phyloP scores from a whole-genome alignment of 2,113 vertebrate genomes.

The Melanotaenia duboulayi region DNA sequence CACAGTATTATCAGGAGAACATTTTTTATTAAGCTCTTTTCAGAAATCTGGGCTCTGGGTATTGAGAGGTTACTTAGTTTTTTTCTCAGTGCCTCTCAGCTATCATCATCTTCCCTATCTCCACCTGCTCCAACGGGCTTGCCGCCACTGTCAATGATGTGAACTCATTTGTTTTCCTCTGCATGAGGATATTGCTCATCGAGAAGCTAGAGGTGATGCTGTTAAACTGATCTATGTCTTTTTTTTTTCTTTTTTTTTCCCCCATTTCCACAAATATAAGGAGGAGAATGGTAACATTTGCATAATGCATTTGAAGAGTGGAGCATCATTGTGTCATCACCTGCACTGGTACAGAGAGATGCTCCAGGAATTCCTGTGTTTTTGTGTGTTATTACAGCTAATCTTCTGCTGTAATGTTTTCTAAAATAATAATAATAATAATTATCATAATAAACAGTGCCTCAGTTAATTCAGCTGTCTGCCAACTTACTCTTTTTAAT shows the following conservation, averaged over 20 bases:
- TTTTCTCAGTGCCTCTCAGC: conserved; percentile 48
- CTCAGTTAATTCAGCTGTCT: neutral
- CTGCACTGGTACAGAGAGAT: neutral
- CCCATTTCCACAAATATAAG: conserved; percentile 1
- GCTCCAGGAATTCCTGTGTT: conserved; percentile 16
- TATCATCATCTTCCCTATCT: conserved; percentile 59
- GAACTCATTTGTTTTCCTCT: conserved; percentile 57
- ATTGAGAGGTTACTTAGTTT: conserved; percentile 48
- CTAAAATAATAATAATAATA: too few relatives aligned
- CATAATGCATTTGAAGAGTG: conserved; percentile 33
- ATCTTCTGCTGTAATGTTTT: neutral
- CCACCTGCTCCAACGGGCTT: conserved; percentile 37
- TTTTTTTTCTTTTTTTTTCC: neutral
- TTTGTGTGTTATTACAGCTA: conserved; percentile 14
- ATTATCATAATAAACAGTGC: neutral
- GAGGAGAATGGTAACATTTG: conserved; percentile 35
- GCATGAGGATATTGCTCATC: conserved; percentile 37
- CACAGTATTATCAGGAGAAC: conserved; percentile 64
- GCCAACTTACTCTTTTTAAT: too few relatives aligned
- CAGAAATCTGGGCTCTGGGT: conserved; percentile 44
- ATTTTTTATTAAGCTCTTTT: conserved; percentile 58
- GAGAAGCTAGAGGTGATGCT: conserved; percentile 28
- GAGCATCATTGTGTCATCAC: conserved; percentile 13
- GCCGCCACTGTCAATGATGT: conserved; percentile 41
- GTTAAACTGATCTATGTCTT: conserved; percentile 24